Base-by-base conservation (phyloP, 1,140 invertebrate species). In the Leptopilina boulardi region DNA sequence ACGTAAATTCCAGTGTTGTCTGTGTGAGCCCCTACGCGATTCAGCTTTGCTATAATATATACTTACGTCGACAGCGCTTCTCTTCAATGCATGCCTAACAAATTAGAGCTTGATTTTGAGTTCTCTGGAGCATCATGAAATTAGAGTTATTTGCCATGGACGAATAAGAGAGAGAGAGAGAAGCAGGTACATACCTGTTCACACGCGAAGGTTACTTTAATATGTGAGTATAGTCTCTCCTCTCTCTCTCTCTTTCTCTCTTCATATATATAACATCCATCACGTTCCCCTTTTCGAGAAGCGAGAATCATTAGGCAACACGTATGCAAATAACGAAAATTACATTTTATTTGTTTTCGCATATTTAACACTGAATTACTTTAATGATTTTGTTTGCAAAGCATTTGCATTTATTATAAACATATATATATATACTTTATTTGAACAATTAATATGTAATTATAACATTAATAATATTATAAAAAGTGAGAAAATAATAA, bases 101-200 rank as follows among this genome's bases (percentile, higher is more conserved):
- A 66, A 66, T 66, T 66, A 66, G 59, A 66, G 59, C 26, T 66
- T 66, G 23, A 66, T 66, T n/a, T 30, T 66, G 23, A 66, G 59
- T 66, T 66, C 13, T 26, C 11, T 34, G 6, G 15, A 66, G 26
- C 26, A 30, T 15, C 59, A 66, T 30, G 23, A 66, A 66, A 66
- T 34, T 30, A 66, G 59, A 30, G 59, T 26, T 30, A 66, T 66
- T 66, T 66, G 4, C 10, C 13, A 66, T 0, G 21, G 10, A 23
- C 9, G 21, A 21, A 23, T 23, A 23, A 56, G 54, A 56, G 18
- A 21, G n/a, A n/a, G 30, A 30, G 21, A 8, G n/a, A 3, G 13
- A 30, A 1, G 13, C 4, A 15, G 21, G 5, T 66, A 66, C 11
- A 23, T 13, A 6, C 5, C 11, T 15, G 19, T 8, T 23, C 21